Conservation (phyloP, 2,888 invertebrate genomes). For the Parnassius orleans region DNA sequence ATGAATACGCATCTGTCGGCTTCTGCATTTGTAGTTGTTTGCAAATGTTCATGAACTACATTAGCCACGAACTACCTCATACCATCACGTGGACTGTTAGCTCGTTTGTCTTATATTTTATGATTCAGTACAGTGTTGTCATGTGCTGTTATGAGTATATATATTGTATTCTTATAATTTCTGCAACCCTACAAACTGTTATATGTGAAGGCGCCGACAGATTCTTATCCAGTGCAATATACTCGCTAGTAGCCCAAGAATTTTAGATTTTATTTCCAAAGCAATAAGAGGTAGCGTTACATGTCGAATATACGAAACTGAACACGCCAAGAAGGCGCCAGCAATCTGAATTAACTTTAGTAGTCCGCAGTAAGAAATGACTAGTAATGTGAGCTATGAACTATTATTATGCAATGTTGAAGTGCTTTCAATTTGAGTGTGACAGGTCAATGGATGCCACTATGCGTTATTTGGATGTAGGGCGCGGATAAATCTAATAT, state of each 20-base stretch:
- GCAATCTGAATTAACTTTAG: constrained; percentile 5
- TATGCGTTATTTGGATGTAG: neutral
- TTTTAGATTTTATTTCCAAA: neutral
- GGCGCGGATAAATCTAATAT: too few species aligned
- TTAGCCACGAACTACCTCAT: too few species aligned
- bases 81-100: too few species aligned
- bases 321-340: constrained; percentile 7
- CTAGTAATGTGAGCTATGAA: constrained; percentile 16
- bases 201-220: neutral
- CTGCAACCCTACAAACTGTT: neutral
- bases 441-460: constrained; percentile 1
- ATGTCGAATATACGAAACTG: neutral
- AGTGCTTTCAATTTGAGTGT: constrained; percentile 13
- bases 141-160: too few species aligned
- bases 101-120: too few species aligned
- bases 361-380: constrained; percentile 22
- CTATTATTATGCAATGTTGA: constrained; percentile 4
- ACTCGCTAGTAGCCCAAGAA: too few species aligned
- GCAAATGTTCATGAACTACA: too few species aligned
- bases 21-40: too few species aligned
- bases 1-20: too few species aligned
- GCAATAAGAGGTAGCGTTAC: neutral
- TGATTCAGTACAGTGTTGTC: too few species aligned
- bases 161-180: neutral
- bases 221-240: neutral